Conservation (phyloP, 1,140 invertebrate species). For the Ostrea denselamellosa region DNA sequence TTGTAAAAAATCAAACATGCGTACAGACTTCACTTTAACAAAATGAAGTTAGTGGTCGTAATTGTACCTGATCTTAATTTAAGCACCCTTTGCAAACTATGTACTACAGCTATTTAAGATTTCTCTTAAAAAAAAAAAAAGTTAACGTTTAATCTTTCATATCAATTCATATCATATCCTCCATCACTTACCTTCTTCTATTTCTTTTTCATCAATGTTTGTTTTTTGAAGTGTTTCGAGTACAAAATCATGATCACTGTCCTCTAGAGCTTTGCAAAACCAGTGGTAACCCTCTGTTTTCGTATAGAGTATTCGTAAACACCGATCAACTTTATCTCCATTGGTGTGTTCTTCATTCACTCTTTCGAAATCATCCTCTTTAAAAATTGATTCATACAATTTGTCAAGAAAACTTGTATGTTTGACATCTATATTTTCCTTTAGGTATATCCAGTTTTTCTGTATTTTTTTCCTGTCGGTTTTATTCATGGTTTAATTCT, state of each 20-base stretch:
- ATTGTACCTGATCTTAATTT: no score
- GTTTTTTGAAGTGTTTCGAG: background rate
- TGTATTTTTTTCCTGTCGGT: background rate
- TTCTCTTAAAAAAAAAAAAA: no score
- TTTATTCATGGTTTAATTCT: background rate
- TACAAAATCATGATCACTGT: background rate
- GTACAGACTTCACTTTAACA: no score
- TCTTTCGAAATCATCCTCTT: background rate
- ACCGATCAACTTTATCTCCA: background rate
- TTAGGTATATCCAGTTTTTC: background rate
- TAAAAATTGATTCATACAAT: background rate
- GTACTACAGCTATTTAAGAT: no score
- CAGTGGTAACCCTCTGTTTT: background rate
- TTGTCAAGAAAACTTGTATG: background rate
- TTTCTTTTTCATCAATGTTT: background rate
- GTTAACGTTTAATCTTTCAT: no score
- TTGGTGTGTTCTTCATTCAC: background rate
- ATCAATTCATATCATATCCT: background rate
- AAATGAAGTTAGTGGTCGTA: no score
- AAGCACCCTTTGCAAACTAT: no score
- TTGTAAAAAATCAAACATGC: no score
- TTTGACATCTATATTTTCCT: background rate
- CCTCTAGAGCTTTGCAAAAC: background rate
- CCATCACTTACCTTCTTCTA: background rate
- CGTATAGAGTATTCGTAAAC: background rate